Evolutionary conservation across 2,797 vertebrate species (phyloP), one percentile per base, ranked within the genome.

Genomic region (Oreonectes daqikongensis): DNA sequence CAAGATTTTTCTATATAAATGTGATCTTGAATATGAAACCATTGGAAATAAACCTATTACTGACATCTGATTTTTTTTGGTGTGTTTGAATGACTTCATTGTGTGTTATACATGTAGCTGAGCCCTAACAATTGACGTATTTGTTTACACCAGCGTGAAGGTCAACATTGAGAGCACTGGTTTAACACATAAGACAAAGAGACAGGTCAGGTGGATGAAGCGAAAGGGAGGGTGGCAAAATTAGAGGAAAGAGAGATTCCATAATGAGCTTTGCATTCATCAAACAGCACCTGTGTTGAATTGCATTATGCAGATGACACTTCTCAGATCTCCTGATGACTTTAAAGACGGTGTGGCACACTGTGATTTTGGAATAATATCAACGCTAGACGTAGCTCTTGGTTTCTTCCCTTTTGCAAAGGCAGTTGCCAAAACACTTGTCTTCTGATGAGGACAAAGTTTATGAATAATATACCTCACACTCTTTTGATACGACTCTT

Each of bases 261-360:
- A 55, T 85, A 83, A 83, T 81, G 75, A 79, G 79, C 71, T 42
- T 59, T 80, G 55, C 78, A 78, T 83, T 85, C 75, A 83, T 81
- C 60, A 71, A 52, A 63, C 74, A 64, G 72, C 84, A 85, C 82
- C 84, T 83, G 84, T 69, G 69, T 68, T 83, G 79, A 80, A 82
- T 81, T 60, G 22, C 69, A 83, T 85, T 83, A 82, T 84, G 82
- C 76, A 84, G 79, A 85, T 82, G 69, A 65, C 72, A 64, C 60
- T 30, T 79, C 72, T 81, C 78, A 82, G 82, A 82, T 80, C 82
- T 78, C 75, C 78, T 81, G 84, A 82, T 82, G 82, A 84, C 84
- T 85, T 84, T 73, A 84, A 79, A 84, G 80, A 79, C 77, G 77
- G 72, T 69, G 75, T 79, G 22, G 48, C 57, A 55, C 50, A 50